Conservation (phyloP, 2,113 vertebrate genomes). For the Chionomys nivalis region DNA sequence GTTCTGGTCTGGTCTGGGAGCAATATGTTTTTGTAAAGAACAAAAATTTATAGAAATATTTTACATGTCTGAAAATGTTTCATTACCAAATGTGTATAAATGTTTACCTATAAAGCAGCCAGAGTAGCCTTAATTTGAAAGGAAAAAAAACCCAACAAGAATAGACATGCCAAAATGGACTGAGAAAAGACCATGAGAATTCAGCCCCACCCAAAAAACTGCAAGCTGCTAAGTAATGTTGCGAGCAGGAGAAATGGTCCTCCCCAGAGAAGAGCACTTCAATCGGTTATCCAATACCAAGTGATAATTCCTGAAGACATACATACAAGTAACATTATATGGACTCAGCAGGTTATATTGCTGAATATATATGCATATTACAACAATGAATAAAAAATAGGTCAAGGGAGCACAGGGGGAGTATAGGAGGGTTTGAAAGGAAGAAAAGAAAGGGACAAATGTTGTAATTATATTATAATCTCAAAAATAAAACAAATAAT, state of each 20-base stretch:
- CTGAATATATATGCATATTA: no score
- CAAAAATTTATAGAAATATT: not conserved
- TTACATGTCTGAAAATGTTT: not conserved
- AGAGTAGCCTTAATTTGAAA: not conserved
- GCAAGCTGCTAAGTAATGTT: not conserved
- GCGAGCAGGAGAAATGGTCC: not conserved
- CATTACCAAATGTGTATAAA: conserved; percentile 19
- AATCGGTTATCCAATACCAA: not conserved
- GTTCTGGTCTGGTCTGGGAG: not conserved
- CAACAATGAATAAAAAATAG: not conserved
- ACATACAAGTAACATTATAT: not conserved
- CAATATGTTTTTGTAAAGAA: not conserved
- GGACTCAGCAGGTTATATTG: not conserved
- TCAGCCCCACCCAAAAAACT: not conserved
- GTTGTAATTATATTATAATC: not conserved
- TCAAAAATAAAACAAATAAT: not conserved
- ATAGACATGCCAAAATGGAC: not conserved
- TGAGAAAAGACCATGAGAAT: not conserved
- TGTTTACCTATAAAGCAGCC: not conserved
- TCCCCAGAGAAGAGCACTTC: not conserved
- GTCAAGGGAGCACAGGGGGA: not conserved
- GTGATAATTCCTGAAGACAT: not conserved
- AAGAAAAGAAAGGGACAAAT: not conserved
- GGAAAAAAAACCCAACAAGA: not conserved
- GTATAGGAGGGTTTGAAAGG: not conserved